Conservation (phyloP, 2,797 vertebrate genomes). For the Malacoraja senta region DNA sequence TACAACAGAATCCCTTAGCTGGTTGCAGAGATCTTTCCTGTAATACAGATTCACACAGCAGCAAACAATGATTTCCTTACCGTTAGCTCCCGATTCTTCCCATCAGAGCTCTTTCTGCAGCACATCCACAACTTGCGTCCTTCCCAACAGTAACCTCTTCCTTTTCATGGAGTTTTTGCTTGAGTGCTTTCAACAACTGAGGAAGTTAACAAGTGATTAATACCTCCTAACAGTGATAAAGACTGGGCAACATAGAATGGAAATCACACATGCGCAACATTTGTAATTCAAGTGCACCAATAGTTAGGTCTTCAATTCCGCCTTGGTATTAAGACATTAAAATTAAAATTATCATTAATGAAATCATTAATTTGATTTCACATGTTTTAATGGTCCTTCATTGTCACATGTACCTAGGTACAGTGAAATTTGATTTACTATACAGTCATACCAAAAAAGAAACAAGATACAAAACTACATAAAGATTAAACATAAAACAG, state of each 20-base stretch:
- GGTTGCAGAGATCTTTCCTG: not conserved
- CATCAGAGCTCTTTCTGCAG: constrained; percentile 78
- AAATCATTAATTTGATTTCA: not conserved
- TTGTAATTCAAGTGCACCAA: not conserved
- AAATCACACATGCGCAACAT: too few species aligned
- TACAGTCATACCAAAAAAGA: too few species aligned
- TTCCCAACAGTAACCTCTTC: constrained; percentile 82
- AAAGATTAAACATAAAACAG: too few species aligned
- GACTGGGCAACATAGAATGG: not conserved
- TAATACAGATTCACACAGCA: not conserved
- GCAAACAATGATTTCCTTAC: constrained; percentile 50
- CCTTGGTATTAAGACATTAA: not conserved
- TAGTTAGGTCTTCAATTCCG: too few species aligned
- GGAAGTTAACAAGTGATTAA: not conserved
- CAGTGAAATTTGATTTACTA: too few species aligned
- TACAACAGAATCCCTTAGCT: not conserved
- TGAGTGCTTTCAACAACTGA: constrained; percentile 78
- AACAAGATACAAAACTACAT: too few species aligned
- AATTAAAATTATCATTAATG: not conserved
- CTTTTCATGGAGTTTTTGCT: constrained; percentile 84
- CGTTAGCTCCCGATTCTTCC: constrained; percentile 68
- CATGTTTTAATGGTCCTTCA: too few species aligned
- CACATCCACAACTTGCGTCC: constrained; percentile 77
- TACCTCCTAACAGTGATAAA: not conserved
- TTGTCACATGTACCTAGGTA: too few species aligned